Conservation (phyloP, 2,797 vertebrate species). For the Cheirogaleus major region DNA sequence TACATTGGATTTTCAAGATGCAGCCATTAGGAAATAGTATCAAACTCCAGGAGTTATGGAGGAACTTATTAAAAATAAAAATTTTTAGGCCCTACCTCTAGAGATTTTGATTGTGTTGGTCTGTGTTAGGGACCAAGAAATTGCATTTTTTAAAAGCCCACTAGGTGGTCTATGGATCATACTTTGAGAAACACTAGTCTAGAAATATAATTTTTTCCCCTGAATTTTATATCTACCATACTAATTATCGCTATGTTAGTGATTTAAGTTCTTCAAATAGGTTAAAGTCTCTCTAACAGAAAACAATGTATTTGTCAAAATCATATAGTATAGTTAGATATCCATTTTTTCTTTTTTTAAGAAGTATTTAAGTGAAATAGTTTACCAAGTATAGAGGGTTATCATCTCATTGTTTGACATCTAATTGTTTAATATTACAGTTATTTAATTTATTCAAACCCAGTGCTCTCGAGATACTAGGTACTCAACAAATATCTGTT, state of each 20-base stretch:
- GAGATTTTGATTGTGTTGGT: constrained; percentile 16
- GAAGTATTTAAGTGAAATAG: not conserved
- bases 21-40: not conserved
- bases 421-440: constrained; percentile 26
- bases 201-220: not conserved
- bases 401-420: constrained; percentile 40
- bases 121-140: not conserved
- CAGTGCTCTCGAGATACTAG: not conserved
- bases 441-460: constrained; percentile 2
- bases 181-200: constrained; percentile 5
- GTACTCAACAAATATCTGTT: not conserved
- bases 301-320: constrained; percentile 19
- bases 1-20: constrained; percentile 15
- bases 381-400: not conserved
- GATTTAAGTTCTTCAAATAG: constrained; percentile 43
- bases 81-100: not conserved
- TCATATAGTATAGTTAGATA: not conserved
- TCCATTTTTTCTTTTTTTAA: not conserved
- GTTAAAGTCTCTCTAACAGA: constrained; percentile 21
- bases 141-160: not conserved
- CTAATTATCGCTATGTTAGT: not conserved
- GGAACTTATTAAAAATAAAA: constrained; percentile 30
- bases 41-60: not conserved
- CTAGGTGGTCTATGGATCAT: not conserved
- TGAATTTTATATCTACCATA: constrained; percentile 32